phyloP scores from a whole-genome alignment of 2,797 vertebrate genomes.

The Gadopsis bispinosus region DNA sequence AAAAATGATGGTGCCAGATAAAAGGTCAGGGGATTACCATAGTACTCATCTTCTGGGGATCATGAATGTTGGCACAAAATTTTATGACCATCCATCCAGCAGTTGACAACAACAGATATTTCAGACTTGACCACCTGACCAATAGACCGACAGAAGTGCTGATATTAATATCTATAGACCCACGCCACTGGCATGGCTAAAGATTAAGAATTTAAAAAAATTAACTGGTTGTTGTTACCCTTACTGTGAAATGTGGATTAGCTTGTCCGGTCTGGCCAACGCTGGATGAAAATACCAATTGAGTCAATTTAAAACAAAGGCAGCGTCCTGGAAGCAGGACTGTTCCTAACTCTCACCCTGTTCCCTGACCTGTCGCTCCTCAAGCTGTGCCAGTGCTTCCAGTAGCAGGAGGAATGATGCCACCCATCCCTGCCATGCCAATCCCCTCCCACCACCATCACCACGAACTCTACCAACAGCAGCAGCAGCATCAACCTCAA shows the following conservation, averaged over 20 bases:
- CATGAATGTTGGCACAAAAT: not conserved
- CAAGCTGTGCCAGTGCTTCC: slow-evolving; percentile 87
- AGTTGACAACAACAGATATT: not conserved
- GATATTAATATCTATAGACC: too few species aligned
- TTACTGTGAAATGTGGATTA: not conserved
- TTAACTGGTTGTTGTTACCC: not conserved
- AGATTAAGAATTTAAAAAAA: not conserved
- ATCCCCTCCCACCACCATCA: slow-evolving; percentile 79
- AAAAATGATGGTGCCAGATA: not conserved
- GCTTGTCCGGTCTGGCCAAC: not conserved
- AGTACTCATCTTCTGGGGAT: not conserved
- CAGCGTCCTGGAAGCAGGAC: not conserved
- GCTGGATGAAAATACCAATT: not conserved
- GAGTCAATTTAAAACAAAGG: not conserved
- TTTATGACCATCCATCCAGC: not conserved
- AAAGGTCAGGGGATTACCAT: not conserved
- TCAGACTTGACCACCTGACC: not conserved
- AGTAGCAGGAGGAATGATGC: slow-evolving; percentile 86
- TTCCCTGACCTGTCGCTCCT: slow-evolving; percentile 55
- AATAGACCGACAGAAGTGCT: not conserved
- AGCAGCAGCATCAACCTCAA: slow-evolving; percentile 4
- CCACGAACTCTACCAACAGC: slow-evolving; percentile 57
- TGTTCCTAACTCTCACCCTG: slow-evolving; percentile 40
- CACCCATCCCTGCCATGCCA: slow-evolving; percentile 84
- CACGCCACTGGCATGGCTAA: not conserved